Conservation (phyloP, 2,888 invertebrate genomes). For the Drosophila imparisetae region DNA sequence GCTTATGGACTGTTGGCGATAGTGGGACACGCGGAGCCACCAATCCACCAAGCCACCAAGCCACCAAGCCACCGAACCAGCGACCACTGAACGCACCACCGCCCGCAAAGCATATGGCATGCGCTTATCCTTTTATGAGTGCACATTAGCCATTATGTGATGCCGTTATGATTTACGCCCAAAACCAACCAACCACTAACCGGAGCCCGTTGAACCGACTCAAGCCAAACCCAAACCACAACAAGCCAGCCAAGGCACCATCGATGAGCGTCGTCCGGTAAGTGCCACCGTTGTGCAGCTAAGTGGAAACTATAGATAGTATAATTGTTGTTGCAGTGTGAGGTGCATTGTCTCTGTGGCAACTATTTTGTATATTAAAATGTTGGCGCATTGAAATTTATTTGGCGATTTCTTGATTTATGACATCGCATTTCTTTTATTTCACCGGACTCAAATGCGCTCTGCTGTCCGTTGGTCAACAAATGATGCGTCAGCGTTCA, state of each 20-base stretch:
- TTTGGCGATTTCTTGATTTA: slow-evolving; percentile 74
- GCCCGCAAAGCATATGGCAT: slow-evolving; percentile 57
- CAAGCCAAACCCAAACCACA: neutral
- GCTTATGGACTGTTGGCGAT: slow-evolving; percentile 19
- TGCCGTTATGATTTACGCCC: slow-evolving; percentile 81
- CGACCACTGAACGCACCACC: slow-evolving; percentile 5
- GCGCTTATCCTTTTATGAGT: slow-evolving; percentile 79
- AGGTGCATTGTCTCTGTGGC: slow-evolving; percentile 45
- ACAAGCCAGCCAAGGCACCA: slow-evolving; percentile 9
- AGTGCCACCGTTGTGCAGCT: slow-evolving; percentile 82
- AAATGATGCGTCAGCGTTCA: slow-evolving; percentile 76
- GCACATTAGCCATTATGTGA: slow-evolving; percentile 69
- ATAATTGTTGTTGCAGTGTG: slow-evolving; percentile 71
- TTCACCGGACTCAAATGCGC: slow-evolving; percentile 17
- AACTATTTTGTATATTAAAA: slow-evolving; percentile 76
- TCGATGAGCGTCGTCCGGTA: slow-evolving; percentile 67
- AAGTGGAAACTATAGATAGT: slow-evolving; percentile 84
- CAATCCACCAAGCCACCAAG: slow-evolving; percentile 13
- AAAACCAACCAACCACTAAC: slow-evolving; percentile 11
- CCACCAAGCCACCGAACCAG: slow-evolving; percentile 8
- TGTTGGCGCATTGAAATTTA: slow-evolving; percentile 74
- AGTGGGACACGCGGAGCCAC: slow-evolving; percentile 6
- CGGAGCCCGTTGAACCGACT: slow-evolving; percentile 1
- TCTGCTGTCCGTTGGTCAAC: slow-evolving; percentile 53
- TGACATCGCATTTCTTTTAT: slow-evolving; percentile 68